Percentiles rank a stretch among this genome's conserved stretches.
Conservation (phyloP, 30 jellyfish, hydroid and myxozoan species). For the Chrysaora quinquecirrha region DNA sequence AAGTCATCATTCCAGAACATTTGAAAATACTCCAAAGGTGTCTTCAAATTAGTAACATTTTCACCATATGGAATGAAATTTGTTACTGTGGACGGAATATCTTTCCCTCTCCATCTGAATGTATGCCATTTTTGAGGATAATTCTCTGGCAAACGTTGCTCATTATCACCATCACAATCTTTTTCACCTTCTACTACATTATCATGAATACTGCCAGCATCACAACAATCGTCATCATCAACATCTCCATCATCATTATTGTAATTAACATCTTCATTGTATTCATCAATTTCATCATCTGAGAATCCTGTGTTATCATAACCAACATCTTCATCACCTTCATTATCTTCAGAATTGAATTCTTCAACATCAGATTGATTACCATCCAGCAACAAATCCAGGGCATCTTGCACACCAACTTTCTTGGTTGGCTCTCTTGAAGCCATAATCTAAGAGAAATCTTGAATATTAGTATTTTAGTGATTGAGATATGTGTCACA, state of each 20-base stretch:
- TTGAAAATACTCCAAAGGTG: too few relatives aligned
- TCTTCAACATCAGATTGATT: neutral
- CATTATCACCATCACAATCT: neutral
- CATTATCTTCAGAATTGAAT: neutral
- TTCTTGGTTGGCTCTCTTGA: too few relatives aligned
- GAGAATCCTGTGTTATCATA: neutral
- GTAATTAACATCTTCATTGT: neutral
- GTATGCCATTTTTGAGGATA: neutral
- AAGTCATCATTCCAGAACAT: conserved; percentile 32
- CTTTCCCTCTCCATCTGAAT: neutral
- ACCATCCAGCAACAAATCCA: neutral
- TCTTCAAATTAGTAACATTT: conserved; percentile 2
- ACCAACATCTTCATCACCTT: neutral
- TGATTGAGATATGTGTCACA: too few relatives aligned
- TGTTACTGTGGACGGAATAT: neutral
- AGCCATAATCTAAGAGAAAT: too few relatives aligned
- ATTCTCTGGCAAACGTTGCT: neutral
- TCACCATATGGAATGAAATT: neutral
- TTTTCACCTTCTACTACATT: neutral
- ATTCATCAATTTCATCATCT: neutral
- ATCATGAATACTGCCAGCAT: neutral
- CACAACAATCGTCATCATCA: neutral
- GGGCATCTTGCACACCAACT: too few relatives aligned
- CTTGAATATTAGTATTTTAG: too few relatives aligned
- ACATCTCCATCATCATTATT: neutral